Percentiles rank a stretch among this genome's conserved stretches.
phyloP scores from a whole-genome alignment of 92 coral and sea anemone species.

The Blastomussa wellsi region DNA sequence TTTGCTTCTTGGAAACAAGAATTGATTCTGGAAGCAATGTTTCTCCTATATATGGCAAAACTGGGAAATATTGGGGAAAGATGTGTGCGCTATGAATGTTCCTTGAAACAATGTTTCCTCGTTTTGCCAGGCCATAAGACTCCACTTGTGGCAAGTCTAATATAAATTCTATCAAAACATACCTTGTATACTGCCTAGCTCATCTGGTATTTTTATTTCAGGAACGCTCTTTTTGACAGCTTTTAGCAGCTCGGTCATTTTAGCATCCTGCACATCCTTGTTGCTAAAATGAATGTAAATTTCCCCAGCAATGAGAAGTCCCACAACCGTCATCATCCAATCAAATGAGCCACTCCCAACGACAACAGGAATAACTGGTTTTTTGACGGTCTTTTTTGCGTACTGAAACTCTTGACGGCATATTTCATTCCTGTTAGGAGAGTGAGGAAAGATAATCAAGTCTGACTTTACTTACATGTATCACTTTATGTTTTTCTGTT shows the following conservation, averaged over 20 bases:
- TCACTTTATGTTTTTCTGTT: too few species aligned
- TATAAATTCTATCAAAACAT: background rate
- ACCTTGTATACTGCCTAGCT: conserved; percentile 22
- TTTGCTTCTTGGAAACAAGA: too few species aligned
- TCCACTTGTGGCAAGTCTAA: too few species aligned
- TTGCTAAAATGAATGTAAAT: conserved; percentile 91
- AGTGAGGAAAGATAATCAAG: background rate
- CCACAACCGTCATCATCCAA: conserved; percentile 96
- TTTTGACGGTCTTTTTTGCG: conserved; percentile 89
- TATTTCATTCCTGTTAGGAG: conserved; percentile 73
- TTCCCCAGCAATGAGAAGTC: conserved; percentile 92
- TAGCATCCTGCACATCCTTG: conserved; percentile 62
- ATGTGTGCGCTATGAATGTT: too few species aligned
- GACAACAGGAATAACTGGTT: conserved; percentile 89
- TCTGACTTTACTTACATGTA: background rate
- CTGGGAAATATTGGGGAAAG: too few species aligned
- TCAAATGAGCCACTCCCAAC: conserved; percentile 89
- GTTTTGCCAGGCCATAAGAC: too few species aligned
- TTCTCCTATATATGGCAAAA: too few species aligned
- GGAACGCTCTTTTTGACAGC: conserved; percentile 83
- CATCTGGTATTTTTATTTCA: conserved; percentile 17
- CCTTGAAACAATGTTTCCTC: too few species aligned
- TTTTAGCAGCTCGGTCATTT: conserved; percentile 73
- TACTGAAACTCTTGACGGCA: conserved; percentile 96
- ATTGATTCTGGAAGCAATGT: too few species aligned